phyloP scores from a whole-genome alignment of 2,797 vertebrate genomes.

The Peromyscus attwateri region DNA sequence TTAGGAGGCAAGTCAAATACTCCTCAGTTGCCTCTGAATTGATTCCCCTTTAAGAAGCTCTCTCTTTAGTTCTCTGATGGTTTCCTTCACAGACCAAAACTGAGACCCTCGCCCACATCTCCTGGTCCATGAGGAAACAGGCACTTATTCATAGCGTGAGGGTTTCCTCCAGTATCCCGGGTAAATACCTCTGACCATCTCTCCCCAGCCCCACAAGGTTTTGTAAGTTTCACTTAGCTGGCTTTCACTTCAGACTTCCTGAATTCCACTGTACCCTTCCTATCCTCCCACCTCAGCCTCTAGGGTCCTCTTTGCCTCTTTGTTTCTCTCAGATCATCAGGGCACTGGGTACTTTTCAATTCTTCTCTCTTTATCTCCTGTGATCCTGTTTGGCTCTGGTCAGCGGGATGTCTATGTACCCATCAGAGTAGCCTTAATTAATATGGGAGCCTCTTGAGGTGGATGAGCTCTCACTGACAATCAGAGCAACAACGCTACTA shows the following conservation, averaged over 20 bases:
- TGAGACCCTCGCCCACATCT: slow-evolving; percentile 5
- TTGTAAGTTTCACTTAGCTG: neutral
- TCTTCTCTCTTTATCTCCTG: slow-evolving; percentile 11
- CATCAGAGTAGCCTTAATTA: neutral
- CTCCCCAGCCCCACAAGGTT: neutral
- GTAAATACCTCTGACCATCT: neutral
- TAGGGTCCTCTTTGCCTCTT: slow-evolving; percentile 29
- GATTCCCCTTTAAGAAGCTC: neutral
- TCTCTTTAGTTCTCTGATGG: slow-evolving; percentile 17
- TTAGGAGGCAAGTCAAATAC: neutral
- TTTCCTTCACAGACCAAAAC: slow-evolving; percentile 47
- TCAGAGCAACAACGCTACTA: neutral
- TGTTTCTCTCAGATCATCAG: neutral
- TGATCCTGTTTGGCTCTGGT: neutral
- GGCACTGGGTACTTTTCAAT: neutral
- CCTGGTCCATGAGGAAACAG: neutral
- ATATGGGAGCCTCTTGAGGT: neutral
- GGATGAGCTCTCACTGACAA: neutral
- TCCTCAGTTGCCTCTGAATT: neutral
- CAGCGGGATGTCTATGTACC: neutral
- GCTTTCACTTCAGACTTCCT: slow-evolving; percentile 42
- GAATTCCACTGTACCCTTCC: neutral
- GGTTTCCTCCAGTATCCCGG: neutral
- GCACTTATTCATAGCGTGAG: neutral
- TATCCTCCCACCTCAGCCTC: slow-evolving; percentile 9